Conservation (phyloP, 2,797 vertebrate genomes). For the Ctenosaura bakeri region DNA sequence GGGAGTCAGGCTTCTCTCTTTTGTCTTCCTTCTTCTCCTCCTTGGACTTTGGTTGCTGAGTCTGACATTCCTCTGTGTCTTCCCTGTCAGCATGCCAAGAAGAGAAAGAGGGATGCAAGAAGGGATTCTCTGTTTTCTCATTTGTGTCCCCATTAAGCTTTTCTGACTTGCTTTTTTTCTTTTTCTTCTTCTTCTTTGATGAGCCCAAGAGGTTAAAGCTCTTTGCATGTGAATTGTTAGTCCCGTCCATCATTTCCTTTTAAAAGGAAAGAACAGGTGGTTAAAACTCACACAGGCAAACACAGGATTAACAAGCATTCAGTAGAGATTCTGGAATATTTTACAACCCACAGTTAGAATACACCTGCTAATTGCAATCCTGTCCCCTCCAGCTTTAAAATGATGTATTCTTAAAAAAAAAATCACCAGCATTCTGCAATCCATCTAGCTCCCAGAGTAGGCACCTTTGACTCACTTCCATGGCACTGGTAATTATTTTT, state of each 20-base stretch:
- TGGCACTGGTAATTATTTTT: no score
- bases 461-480: no score
- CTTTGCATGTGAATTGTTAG: fast-evolving
- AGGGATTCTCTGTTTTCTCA: fast-evolving
- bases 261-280: background rate
- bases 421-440: no score
- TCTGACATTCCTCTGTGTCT: no score
- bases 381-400: no score
- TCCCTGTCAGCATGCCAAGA: background rate
- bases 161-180: background rate
- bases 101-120: fast-evolving
- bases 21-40: background rate
- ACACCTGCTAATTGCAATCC: no score
- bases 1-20: background rate
- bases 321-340: background rate
- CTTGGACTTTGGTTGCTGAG: background rate
- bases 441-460: no score
- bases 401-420: no score
- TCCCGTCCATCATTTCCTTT: background rate
- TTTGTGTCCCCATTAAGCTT: background rate
- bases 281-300: background rate
- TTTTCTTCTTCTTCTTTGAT: background rate
- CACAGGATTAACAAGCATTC: background rate
- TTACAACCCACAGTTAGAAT: background rate
- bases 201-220: background rate